Base-by-base conservation (phyloP, 2,888 invertebrate species). In the Temnothorax ravouxi region DNA sequence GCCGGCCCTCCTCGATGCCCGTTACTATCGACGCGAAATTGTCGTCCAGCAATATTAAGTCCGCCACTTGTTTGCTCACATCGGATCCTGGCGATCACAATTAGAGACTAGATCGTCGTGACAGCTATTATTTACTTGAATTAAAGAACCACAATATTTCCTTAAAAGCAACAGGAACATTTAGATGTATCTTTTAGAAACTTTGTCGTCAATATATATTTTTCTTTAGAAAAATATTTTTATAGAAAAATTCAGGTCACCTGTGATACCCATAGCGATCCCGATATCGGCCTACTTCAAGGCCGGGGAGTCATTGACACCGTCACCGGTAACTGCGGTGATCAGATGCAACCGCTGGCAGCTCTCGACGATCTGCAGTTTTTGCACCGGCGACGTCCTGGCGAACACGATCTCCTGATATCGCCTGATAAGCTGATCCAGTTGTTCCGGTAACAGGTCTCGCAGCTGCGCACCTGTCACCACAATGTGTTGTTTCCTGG, bases 281-380 rank as follows among this genome's bases (percentile, higher is more conserved):
- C 98, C 98, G 94, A 98, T 98, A 96, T 98, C 98, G 90, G 98
- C 98, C 95, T 99, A 99, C 96, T 99, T 99, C 95, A 99, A 96
- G 88, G 99, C 99, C 82, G 99, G 99, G 75, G 99, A 99, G 95
- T 99, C 99, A 95, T 99, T 99, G 90, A 99, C 99, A 97, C 99
- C 99, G 95, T 99, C 99, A 96, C 99, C 99, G 95, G 99, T 99
- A 56, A 88, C 83, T 3, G 86, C 85, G 9, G 86, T 88, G 11
- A 88, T 88, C 54, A 88, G 25, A 71, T 88, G 77, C 75, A 96
- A 95, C 67, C 97, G 95, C 93, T 98, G 98, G 93, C 97, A 97
- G 59, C 97, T 98, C 95, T 98, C 98, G 4, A 97, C 97, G 87
- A 97, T 97, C 83, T 96, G 95, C 50, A 97, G 94, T 90, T 97